phyloP scores from a whole-genome alignment of 35 echinoderm and acorn worm species.

The Amphiura filiformis region DNA sequence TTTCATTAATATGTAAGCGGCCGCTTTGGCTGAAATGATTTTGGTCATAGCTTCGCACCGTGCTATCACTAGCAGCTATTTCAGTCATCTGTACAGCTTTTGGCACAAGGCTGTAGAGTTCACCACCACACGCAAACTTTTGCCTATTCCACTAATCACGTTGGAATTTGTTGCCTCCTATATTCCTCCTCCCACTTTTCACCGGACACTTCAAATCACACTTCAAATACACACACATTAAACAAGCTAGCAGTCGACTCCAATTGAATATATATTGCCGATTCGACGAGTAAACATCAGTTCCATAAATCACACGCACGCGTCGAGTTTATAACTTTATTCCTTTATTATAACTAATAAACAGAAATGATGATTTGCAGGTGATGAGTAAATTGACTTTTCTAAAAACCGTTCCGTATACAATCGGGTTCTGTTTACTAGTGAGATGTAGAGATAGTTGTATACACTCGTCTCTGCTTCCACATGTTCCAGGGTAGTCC shows the following conservation, averaged over 20 bases:
- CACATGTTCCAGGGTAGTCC: no score
- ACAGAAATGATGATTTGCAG: no score
- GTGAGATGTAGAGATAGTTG: no score
- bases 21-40: background rate
- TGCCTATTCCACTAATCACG: slow-evolving; percentile 13
- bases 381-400: no score
- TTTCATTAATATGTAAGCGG: background rate
- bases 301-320: background rate
- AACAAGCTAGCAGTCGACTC: background rate
- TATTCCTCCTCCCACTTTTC: background rate
- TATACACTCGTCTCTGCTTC: no score
- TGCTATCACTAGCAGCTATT: background rate
- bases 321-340: background rate
- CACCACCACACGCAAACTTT: slow-evolving; percentile 5
- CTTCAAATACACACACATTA: no score
- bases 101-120: background rate
- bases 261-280: background rate
- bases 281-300: background rate
- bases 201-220: background rate
- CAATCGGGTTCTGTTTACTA: no score
- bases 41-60: background rate
- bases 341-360: no score
- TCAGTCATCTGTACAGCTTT: background rate
- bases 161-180: background rate
- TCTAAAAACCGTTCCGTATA: no score